Evolutionary conservation across 1,140 invertebrate genomes (phyloP).

Genomic region (Heliconius nattereri): DNA sequence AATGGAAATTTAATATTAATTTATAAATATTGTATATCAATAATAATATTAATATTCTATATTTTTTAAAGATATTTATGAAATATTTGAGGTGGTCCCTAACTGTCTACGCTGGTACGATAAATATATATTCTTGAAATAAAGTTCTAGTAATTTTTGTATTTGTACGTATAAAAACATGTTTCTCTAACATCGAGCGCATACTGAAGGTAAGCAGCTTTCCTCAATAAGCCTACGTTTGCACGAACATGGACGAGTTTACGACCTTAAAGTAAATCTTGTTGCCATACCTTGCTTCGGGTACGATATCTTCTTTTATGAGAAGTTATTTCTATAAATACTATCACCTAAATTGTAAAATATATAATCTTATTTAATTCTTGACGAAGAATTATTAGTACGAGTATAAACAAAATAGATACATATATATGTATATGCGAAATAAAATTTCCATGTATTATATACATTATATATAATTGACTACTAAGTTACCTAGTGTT

Average conservation of each 20-base stretch:
- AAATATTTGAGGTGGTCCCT: no score
- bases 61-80: no score
- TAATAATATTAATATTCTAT: no score
- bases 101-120: no score
- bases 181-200: constrained; percentile 17
- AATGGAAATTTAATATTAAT: no score
- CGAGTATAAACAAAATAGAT: no score
- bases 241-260: constrained; percentile 34
- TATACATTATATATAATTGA: no score
- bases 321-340: neutral
- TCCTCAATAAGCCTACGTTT: constrained; percentile 35
- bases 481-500: neutral
- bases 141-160: neutral
- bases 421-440: no score
- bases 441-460: neutral
- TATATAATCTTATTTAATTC: neutral
- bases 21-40: no score
- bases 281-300: constrained; percentile 19
- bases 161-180: neutral
- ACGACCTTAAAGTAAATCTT: constrained; percentile 30
- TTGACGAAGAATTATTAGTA: no score
- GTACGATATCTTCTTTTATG: constrained; percentile 1
- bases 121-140: neutral
- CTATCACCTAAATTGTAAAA: neutral
- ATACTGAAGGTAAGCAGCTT: constrained; percentile 37